Conservation (phyloP, 1,140 invertebrate species). For the Parapsyche elsis region DNA sequence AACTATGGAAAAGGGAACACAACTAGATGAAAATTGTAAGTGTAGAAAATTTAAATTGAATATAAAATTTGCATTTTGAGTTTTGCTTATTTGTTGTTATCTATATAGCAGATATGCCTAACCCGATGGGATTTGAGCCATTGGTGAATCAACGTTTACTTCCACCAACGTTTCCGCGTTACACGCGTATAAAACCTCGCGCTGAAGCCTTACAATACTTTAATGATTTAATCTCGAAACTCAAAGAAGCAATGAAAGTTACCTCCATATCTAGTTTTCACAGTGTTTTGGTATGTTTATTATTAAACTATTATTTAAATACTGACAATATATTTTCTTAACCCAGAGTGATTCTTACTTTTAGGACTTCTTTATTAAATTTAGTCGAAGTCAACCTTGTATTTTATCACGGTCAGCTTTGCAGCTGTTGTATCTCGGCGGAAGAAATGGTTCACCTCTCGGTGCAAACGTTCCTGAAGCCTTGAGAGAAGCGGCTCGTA, state of each 20-base stretch:
- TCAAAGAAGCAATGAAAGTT: conserved; percentile 87
- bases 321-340: conserved; percentile 6
- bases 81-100: not conserved
- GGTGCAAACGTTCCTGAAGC: conserved; percentile 47
- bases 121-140: conserved; percentile 91
- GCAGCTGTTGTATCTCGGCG: conserved; percentile 80
- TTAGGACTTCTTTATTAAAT: conserved; percentile 94
- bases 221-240: conserved; percentile 80
- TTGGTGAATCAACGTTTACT: conserved; percentile 93
- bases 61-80: not conserved
- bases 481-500: conserved; percentile 84
- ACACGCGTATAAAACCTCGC: conserved; percentile 91
- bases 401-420: conserved; percentile 93
- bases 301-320: not conserved
- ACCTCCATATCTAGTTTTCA: conserved; percentile 84
- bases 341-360: conserved; percentile 56
- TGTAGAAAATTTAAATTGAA: conserved; percentile 47
- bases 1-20: conserved; percentile 80
- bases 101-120: conserved; percentile 68
- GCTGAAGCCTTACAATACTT: conserved; percentile 87
- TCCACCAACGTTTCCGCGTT: conserved; percentile 97
- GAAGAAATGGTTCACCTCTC: conserved; percentile 49
- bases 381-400: conserved; percentile 89
- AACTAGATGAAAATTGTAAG: conserved; percentile 77
- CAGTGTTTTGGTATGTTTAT: conserved; percentile 78